Conservation (phyloP, 1,140 invertebrate species). For the Neuroterus valhalla region DNA sequence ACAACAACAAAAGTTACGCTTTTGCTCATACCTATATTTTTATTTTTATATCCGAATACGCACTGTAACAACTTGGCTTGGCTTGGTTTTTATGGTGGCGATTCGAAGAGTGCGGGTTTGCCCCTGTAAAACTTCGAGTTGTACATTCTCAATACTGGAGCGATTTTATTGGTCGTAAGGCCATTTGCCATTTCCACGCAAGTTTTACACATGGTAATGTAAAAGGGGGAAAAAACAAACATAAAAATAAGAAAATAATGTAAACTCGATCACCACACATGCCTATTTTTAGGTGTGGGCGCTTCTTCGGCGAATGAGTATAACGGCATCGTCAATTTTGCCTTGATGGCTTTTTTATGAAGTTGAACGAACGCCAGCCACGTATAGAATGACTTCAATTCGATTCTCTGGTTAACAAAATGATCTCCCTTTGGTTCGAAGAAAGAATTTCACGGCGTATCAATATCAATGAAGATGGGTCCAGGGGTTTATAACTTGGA, state of each 20-base stretch:
- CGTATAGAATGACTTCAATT: neutral
- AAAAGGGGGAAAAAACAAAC: neutral
- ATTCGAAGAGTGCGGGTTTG: slow-evolving; percentile 12
- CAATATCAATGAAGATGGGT: too few species aligned
- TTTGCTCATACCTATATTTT: neutral
- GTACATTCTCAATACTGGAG: neutral
- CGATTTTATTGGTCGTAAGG: neutral
- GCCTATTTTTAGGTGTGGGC: slow-evolving; percentile 10
- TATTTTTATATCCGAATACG: neutral
- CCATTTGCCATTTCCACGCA: neutral
- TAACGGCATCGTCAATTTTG: slow-evolving; percentile 25
- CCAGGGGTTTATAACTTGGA: too few species aligned
- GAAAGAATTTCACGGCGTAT: too few species aligned
- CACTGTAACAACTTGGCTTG: slow-evolving; percentile 30
- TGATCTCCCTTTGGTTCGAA: neutral
- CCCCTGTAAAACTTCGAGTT: slow-evolving; percentile 10
- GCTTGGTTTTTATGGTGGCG: too few species aligned
- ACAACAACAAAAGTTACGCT: neutral
- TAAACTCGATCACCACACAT: neutral
- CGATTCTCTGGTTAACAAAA: neutral
- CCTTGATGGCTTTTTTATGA: slow-evolving; percentile 18
- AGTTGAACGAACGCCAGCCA: slow-evolving; percentile 5
- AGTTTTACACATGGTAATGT: neutral
- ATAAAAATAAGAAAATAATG: neutral
- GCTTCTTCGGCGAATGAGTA: slow-evolving; percentile 13